Evolutionary conservation across 1,140 invertebrate species (phyloP).

Genomic region (Charaxes varanes): DNA sequence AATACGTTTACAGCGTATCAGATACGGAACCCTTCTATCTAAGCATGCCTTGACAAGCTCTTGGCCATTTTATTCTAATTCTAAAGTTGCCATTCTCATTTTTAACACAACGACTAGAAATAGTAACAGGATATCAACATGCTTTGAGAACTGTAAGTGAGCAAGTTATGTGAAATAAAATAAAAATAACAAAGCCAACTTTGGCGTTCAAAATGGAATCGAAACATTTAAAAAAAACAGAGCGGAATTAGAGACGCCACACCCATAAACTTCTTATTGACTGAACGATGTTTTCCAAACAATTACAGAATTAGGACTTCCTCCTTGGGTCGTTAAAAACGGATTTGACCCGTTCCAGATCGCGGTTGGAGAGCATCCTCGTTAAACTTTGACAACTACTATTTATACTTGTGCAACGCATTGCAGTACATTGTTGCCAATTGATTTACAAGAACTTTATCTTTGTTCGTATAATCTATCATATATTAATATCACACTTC

Average conservation of each 20-base stretch:
- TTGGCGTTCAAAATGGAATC: slow-evolving; percentile 2
- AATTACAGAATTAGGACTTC: slow-evolving; percentile 58
- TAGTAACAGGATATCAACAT: no score
- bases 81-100: no score
- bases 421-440: neutral
- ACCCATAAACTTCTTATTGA: slow-evolving; percentile 15
- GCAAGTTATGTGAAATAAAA: no score
- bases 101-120: no score
- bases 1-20: no score
- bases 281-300: slow-evolving; percentile 37
- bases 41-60: no score
- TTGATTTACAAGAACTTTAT: no score
- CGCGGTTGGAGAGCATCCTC: slow-evolving; percentile 8
- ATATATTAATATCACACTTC: no score
- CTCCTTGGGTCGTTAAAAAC: slow-evolving; percentile 26
- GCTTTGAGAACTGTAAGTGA: no score
- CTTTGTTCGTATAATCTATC: no score
- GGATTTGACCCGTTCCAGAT: slow-evolving; percentile 25
- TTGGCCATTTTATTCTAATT: no score
- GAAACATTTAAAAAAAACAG: neutral
- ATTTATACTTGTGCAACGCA: neutral
- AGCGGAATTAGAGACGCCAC: slow-evolving; percentile 11
- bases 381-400: slow-evolving; percentile 2
- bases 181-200: neutral
- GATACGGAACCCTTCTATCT: no score